phyloP scores from a whole-genome alignment of 2,888 invertebrate genomes.

The Erebia ligea region DNA sequence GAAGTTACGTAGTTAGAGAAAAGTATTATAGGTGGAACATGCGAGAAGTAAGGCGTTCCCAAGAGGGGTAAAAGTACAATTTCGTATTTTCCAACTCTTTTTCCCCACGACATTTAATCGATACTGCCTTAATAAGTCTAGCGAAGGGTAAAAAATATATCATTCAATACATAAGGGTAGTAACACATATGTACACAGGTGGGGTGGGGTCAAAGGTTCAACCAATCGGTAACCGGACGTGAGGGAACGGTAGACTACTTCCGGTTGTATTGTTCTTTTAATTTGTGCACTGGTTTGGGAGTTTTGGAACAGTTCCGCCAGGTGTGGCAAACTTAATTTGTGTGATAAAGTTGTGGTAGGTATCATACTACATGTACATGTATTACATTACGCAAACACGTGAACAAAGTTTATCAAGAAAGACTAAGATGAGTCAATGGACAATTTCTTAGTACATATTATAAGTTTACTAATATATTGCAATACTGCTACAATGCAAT shows the following conservation, averaged over 20 bases:
- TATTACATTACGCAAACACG: too few relatives aligned
- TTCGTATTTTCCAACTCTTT: slow-evolving; percentile 22
- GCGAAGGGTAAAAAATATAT: slow-evolving; percentile 32
- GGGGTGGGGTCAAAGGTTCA: slow-evolving; percentile 78
- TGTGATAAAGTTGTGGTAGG: background rate
- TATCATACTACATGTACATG: too few relatives aligned
- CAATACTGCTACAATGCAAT: too few relatives aligned
- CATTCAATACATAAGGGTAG: slow-evolving; percentile 27
- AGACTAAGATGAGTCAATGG: too few relatives aligned
- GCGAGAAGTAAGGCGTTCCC: background rate
- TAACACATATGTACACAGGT: slow-evolving; percentile 50
- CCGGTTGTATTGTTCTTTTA: slow-evolving; percentile 67
- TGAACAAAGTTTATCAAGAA: too few relatives aligned
- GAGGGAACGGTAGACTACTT: slow-evolving; percentile 63
- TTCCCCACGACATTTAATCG: slow-evolving; percentile 30
- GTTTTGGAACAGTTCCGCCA: slow-evolving; percentile 56
- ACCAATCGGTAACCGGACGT: slow-evolving; percentile 72
- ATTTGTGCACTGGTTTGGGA: slow-evolving; percentile 53
- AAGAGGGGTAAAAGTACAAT: background rate
- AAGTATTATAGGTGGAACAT: background rate
- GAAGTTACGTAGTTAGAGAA: background rate
- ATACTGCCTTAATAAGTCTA: slow-evolving; percentile 28
- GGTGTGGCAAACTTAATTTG: slow-evolving; percentile 53
- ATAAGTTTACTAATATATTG: too few relatives aligned
- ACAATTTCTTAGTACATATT: too few relatives aligned